phyloP scores from a whole-genome alignment of 2,797 vertebrate genomes.

The Orientallactaga sibirica region DNA sequence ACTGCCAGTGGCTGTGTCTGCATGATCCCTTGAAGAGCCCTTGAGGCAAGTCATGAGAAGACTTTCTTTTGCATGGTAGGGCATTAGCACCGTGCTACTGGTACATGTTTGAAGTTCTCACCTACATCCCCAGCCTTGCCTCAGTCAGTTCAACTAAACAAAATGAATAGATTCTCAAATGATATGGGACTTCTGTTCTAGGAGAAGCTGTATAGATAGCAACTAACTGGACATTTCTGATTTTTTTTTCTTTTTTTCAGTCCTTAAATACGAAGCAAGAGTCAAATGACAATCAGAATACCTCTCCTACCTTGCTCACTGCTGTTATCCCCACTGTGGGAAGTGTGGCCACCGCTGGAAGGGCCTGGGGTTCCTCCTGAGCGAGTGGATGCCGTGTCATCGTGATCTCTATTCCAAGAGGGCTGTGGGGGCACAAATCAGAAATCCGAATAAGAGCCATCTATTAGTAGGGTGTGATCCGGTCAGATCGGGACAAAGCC shows the following conservation, averaged over 20 bases:
- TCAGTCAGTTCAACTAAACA: background rate
- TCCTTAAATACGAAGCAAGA: constrained; percentile 47
- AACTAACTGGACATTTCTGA: constrained; percentile 31
- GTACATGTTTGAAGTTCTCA: background rate
- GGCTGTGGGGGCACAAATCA: constrained; percentile 89
- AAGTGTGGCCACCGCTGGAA: constrained; percentile 98
- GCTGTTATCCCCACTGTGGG: constrained; percentile 99
- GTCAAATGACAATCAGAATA: constrained; percentile 75
- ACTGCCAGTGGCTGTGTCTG: background rate
- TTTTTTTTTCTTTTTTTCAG: background rate
- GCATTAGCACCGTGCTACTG: background rate
- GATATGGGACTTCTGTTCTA: background rate
- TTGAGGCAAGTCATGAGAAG: background rate
- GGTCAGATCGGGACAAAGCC: background rate
- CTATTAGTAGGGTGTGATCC: background rate
- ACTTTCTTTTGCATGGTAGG: background rate
- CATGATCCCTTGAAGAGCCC: background rate
- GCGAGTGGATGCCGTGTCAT: constrained; percentile 98
- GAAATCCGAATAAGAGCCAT: constrained; percentile 66
- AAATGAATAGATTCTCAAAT: constrained; percentile 31
- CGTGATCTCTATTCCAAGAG: constrained; percentile 99
- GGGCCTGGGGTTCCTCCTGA: constrained; percentile 98
- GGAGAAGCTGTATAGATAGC: background rate
- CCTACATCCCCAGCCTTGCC: constrained; percentile 20
- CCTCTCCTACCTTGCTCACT: constrained; percentile 97